Evolutionary conservation across 1,140 invertebrate genomes (phyloP).

Genomic region (Littorina saxatilis): DNA sequence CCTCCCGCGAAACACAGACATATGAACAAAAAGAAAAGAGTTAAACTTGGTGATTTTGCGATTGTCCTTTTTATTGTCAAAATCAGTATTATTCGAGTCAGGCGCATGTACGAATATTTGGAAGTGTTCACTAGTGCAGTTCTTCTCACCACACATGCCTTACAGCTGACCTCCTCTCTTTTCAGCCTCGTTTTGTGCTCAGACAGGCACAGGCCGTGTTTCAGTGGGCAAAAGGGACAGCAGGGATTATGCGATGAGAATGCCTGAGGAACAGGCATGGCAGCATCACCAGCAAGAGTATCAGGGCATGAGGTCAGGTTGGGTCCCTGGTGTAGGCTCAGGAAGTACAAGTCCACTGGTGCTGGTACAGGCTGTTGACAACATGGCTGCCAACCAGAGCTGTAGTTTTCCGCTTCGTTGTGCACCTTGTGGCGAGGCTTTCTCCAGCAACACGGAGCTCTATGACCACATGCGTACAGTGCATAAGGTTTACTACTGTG

Average conservation of each 20-base stretch:
- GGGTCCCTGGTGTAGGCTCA: background rate
- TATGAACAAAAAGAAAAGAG: no score
- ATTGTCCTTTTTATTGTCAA: background rate
- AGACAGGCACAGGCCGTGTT: background rate
- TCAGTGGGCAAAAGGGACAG: background rate
- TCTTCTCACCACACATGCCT: background rate
- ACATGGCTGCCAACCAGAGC: background rate
- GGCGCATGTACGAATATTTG: no score
- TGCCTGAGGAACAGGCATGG: background rate
- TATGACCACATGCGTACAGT: conserved; percentile 3
- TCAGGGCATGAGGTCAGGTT: background rate
- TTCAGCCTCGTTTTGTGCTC: background rate
- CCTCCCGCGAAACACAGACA: no score
- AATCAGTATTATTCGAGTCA: no score
- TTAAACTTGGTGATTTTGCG: no score
- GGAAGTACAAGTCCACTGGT: background rate
- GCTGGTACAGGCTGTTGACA: background rate
- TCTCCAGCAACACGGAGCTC: background rate
- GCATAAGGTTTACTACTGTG: background rate
- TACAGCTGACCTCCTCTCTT: background rate
- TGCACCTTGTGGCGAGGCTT: background rate
- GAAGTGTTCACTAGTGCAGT: no score
- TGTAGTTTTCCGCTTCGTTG: background rate
- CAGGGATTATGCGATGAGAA: background rate
- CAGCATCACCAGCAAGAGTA: background rate